A percentile compares a stretch with the other conserved stretches of the same genome.
These are phyloP conservation scores for Larimichthys polyactis DNA, from an alignment of 2,113 vertebrate genomes.

Conservation along the genomic window DNA sequence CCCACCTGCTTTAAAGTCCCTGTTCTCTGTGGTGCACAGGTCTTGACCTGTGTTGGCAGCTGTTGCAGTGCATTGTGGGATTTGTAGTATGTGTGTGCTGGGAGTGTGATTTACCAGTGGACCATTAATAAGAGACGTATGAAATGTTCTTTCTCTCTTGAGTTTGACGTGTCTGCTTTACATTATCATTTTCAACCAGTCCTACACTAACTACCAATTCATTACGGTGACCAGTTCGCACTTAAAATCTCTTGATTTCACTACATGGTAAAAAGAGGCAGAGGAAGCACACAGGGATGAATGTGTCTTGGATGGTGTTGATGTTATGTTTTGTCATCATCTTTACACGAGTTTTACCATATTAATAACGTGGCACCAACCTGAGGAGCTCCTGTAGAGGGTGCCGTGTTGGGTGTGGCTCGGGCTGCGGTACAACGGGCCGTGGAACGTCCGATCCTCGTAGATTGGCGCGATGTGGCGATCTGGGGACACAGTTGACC, in stretches of 20 bases:
- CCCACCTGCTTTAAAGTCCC: too few relatives aligned
- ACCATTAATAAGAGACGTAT: too few relatives aligned
- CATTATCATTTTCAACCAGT: too few relatives aligned
- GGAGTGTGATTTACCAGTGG: too few relatives aligned
- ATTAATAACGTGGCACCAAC: conserved; percentile 72
- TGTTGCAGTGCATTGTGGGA: too few relatives aligned
- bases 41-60: too few relatives aligned
- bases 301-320: not conserved
- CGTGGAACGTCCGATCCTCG: conserved; percentile 93
- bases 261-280: not conserved
- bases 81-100: too few relatives aligned
- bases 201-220: too few relatives aligned
- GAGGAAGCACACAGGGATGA: not conserved
- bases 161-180: too few relatives aligned
- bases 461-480: conserved; percentile 96
- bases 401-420: conserved; percentile 90
- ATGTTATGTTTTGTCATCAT: not conserved
- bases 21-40: too few relatives aligned
- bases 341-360: not conserved
- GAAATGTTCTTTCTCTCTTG: too few relatives aligned
- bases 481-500: conserved; percentile 92
- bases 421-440: conserved; percentile 92
- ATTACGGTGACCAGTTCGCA: too few relatives aligned
- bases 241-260: not conserved
- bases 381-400: conserved; percentile 90